Conservation (phyloP, 2,113 vertebrate species). For the Nyctibius bracteatus region DNA sequence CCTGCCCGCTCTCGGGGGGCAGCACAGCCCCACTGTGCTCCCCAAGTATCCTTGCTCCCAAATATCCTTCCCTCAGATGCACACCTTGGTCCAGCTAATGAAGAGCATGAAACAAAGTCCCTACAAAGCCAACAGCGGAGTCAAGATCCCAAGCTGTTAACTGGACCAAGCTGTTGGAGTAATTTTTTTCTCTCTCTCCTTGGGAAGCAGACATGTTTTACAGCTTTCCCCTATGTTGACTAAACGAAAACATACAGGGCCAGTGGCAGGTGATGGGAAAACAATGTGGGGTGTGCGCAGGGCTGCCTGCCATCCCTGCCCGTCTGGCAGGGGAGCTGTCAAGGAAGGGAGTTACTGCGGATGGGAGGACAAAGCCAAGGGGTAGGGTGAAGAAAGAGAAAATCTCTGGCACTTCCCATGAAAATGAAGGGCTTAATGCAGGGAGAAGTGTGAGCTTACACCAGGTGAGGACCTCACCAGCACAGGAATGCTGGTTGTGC, state of each 20-base stretch:
- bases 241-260: constrained; percentile 49
- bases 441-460: not conserved
- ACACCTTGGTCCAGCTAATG: not conserved
- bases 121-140: not conserved
- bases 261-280: constrained; percentile 42
- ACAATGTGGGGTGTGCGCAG: not conserved
- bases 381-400: not conserved
- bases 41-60: not conserved
- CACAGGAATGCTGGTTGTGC: not conserved
- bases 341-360: not conserved
- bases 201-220: constrained; percentile 49
- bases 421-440: not conserved
- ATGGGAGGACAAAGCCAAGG: not conserved
- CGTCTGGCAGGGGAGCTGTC: not conserved
- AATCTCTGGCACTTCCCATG: not conserved
- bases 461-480: not conserved
- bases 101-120: not conserved
- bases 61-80: not conserved
- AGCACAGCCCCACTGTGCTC: not conserved
- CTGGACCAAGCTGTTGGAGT: constrained; percentile 50
- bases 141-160: constrained; percentile 9
- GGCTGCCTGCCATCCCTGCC: not conserved
- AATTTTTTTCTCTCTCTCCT: not conserved
- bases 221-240: constrained; percentile 3
- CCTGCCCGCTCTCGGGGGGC: not conserved